Percentiles rank a stretch among this genome's conserved stretches.
Conservation (phyloP, 2,888 invertebrate species). For the Idaea dimidiata region DNA sequence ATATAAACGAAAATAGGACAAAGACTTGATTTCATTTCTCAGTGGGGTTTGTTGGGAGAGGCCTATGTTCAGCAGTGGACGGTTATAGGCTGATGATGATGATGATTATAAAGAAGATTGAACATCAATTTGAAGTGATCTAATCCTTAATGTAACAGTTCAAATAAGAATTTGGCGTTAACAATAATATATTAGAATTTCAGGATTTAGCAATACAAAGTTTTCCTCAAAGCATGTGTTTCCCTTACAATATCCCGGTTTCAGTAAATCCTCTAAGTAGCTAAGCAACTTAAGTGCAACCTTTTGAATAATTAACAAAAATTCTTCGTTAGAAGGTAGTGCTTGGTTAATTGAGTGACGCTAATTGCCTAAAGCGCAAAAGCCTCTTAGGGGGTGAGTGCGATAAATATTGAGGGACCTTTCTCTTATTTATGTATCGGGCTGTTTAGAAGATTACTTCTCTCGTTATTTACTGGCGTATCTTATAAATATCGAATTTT, state of each 20-base stretch:
- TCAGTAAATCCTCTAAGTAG: conserved; percentile 41
- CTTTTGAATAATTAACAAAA: conserved; percentile 79
- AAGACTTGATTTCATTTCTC: no score
- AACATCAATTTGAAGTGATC: no score
- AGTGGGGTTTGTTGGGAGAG: no score
- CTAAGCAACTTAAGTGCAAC: conserved; percentile 67
- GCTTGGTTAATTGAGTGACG: conserved; percentile 76
- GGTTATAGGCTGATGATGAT: no score
- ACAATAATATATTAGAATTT: no score
- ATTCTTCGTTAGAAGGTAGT: conserved; percentile 61
- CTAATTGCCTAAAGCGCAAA: conserved; percentile 76
- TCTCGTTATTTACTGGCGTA: conserved; percentile 23
- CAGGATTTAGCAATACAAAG: background rate
- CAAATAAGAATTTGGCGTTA: no score
- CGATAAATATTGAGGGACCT: conserved; percentile 61
- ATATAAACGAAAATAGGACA: no score
- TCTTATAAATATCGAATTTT: conserved; percentile 10
- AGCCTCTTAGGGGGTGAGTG: conserved; percentile 60
- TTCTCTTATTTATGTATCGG: conserved; percentile 58
- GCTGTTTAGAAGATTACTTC: conserved; percentile 31
- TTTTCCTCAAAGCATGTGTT: conserved; percentile 8
- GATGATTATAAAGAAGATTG: no score
- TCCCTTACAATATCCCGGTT: conserved; percentile 15
- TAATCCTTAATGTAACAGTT: no score
- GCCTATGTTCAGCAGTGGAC: no score